These are phyloP conservation scores for Dolichallabes microphthalmus DNA, from an alignment of 2,113 vertebrate genomes.

Conservation along the genomic window DNA sequence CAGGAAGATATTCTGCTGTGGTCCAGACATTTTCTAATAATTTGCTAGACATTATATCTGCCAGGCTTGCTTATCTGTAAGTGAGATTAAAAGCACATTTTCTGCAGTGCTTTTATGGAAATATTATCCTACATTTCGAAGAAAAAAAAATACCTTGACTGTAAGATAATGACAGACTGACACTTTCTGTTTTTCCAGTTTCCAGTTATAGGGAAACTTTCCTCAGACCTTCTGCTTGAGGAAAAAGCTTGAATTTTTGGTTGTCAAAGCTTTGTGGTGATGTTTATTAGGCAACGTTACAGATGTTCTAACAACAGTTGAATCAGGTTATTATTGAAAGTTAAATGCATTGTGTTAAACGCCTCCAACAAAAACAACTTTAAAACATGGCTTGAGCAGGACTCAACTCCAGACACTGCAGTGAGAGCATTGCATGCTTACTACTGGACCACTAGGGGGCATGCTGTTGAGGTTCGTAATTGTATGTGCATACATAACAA, in stretches of 20 bases:
- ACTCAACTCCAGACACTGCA: too few relatives aligned
- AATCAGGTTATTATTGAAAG: too few relatives aligned
- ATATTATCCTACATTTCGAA: constrained; percentile 44
- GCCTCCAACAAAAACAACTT: too few relatives aligned
- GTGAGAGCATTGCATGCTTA: too few relatives aligned
- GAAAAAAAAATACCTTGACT: background rate
- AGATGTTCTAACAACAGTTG: too few relatives aligned
- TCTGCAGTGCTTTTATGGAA: constrained; percentile 36
- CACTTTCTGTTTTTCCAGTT: background rate
- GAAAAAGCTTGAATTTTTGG: background rate
- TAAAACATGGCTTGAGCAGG: too few relatives aligned
- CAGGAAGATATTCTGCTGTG: constrained; percentile 54
- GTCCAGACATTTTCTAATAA: constrained; percentile 51
- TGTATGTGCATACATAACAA: too few relatives aligned
- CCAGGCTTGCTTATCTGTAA: constrained; percentile 35
- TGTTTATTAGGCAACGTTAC: too few relatives aligned
- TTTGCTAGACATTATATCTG: constrained; percentile 58
- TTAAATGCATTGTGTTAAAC: too few relatives aligned
- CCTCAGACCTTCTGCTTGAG: background rate
- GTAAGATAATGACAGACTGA: background rate
- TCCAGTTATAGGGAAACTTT: background rate
- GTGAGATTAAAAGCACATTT: constrained; percentile 28
- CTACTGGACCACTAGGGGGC: too few relatives aligned
- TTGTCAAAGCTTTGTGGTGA: too few relatives aligned
- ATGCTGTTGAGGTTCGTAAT: too few relatives aligned